Base-by-base conservation (phyloP, 2,797 vertebrate species). In the Gymnocypris eckloni region DNA sequence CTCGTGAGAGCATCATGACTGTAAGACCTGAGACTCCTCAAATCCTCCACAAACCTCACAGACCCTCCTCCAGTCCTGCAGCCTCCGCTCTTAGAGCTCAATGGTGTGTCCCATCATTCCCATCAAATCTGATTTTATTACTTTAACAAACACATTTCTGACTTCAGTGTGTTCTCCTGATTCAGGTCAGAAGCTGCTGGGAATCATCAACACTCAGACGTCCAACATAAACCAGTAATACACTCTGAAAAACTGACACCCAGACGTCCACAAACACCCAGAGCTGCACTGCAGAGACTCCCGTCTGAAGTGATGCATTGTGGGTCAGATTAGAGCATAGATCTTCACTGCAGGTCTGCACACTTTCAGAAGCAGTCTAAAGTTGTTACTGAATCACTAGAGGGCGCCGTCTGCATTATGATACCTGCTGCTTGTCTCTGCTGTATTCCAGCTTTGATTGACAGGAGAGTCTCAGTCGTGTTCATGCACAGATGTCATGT, bases 211-310 rank as follows among this genome's bases (percentile, higher is more conserved):
- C 87, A 75, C 70, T 83, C 87, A 13, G 87, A 50, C 76, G 88
- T 2, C 71, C 86, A 85, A 28, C 91, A 89, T 33, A 90, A 90
- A 73, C 88, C 93, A 82, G 78, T 91, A 73, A 89, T 89, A 82
- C 41, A n/a, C 80, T 91, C 13, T 0, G 81, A 91, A 70, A 92
- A 88, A 77, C 87, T 89, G 4, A 48, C 3, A 0, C 71, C 88
- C 0, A 59, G 86, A 61, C 93, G 92, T 41, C 93, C 94, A 52
- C 92, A 93, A 85, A 95, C 94, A 25, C 91, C 95, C 33, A 33
- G 33, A 45, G 94, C 95, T 6, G 75, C 89, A 39, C 89, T 97
- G 22, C 95, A 94, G 90, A 94, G 94, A 69, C 87, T 95, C 81
- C 92, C 88, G 91, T 22, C 88, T 89, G 85, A 87, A 93, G 67